Evolutionary conservation across 1,140 invertebrate species (phyloP).

Genomic region (Aphelinus atriplicis): DNA sequence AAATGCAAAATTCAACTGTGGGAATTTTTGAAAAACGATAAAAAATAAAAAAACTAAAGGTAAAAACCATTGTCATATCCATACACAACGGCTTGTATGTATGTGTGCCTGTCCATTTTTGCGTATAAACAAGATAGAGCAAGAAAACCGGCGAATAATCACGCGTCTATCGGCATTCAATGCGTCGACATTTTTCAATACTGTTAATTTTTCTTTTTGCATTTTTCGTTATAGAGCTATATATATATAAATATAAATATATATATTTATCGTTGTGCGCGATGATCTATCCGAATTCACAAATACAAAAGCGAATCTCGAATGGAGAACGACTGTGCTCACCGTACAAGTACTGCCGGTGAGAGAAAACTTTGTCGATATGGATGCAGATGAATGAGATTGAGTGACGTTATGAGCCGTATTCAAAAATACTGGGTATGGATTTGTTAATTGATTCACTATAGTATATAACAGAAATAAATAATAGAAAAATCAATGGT

Average conservation of each 20-base stretch:
- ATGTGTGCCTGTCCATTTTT: slow-evolving; percentile 7
- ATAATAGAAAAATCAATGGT: slow-evolving; percentile 15
- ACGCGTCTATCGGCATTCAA: slow-evolving; percentile 7
- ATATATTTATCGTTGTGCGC: slow-evolving; percentile 11
- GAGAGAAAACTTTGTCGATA: slow-evolving; percentile 1
- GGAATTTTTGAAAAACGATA: background rate
- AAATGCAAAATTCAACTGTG: background rate
- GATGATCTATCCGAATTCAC: slow-evolving; percentile 27
- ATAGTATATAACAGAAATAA: slow-evolving; percentile 23
- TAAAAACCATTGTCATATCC: slow-evolving; percentile 41
- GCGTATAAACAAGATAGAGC: slow-evolving; percentile 12
- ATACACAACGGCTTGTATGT: slow-evolving; percentile 20
- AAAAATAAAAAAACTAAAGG: background rate
- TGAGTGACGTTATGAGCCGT: slow-evolving; percentile 5
- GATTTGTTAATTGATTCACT: slow-evolving; percentile 37
- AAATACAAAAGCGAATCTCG: slow-evolving; percentile 22
- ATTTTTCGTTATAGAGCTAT: slow-evolving; percentile 23
- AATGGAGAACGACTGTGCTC: background rate
- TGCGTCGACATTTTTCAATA: background rate
- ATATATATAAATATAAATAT: slow-evolving; percentile 1
- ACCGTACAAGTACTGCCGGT: background rate
- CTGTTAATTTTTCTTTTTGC: slow-evolving; percentile 12
- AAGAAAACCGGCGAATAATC: slow-evolving; percentile 1
- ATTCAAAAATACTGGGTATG: slow-evolving; percentile 23
- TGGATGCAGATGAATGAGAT: background rate